Evolutionary conservation across 1,140 invertebrate species (phyloP), one percentile per base, ranked within the genome.

Genomic region (Dreissena polymorpha): DNA sequence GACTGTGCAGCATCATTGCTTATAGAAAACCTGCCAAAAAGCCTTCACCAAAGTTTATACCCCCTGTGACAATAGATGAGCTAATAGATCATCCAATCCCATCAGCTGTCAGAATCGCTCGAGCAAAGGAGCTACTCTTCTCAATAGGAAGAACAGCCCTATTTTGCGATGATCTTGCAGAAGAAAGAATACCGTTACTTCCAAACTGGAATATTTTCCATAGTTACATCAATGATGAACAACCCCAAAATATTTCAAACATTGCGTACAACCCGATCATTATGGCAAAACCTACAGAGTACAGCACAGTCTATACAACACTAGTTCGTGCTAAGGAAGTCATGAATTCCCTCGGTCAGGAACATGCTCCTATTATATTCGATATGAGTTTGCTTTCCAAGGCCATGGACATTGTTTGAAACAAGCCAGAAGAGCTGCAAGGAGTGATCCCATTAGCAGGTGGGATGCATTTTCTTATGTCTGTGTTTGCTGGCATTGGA

Each of bases 231-330:
- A 21, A 29, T 13, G 10, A 12, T 16, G 50, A 53, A 53, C 18
- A 57, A 18, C 23, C 8, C 5, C 55, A 18, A 55, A 55, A 10
- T 13, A 8, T 55, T 16, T 73, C 50, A 10, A 73, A 53, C 29
- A 53, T 79, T 71, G 68, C 25, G 10, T 79, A 55, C n/a, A 72
- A 81, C 39, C 79, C 79, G 14, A 81, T 81, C 50, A 53, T 81
- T n/a, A 81, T 81, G 60, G 60, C 27, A 0, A 18, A 23, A 25
- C 79, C 79, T 50, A 74, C n/a, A n/a, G 60, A 74, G n/a, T 74
- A 82, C 27, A 82, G 50, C 57, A 74, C 79, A 27, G 50, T 81
- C 7, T 81, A 81, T 25, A 81, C 79, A 39, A 67, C 60, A 51
- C 39, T 74, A 10, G 13, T 25, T 23, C 18, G 63, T 16, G 18